Conservation (phyloP, 2,888 invertebrate species). For the Cotesia congregata region DNA sequence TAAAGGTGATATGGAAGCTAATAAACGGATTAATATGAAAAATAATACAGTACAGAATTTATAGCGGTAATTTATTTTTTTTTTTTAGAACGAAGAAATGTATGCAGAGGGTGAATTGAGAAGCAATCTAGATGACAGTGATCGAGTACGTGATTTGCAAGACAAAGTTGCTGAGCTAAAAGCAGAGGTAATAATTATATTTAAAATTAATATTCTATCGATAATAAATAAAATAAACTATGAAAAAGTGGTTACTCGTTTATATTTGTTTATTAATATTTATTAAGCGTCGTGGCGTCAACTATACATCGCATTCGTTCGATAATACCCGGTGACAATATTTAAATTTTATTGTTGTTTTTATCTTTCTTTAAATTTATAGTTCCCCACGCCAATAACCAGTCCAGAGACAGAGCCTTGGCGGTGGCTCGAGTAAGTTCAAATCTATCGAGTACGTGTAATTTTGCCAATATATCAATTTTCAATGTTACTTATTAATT, state of each 20-base stretch:
- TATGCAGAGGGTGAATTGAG: constrained; percentile 92
- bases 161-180: constrained; percentile 93
- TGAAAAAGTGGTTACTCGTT: constrained; percentile 18
- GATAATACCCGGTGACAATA: not conserved
- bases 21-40: not conserved
- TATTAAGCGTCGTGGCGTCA: constrained; percentile 4
- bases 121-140: constrained; percentile 87
- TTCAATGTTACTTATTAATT: not conserved
- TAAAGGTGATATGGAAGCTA: constrained; percentile 77
- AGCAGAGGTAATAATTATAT: constrained; percentile 82
- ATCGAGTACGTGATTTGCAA: constrained; percentile 89
- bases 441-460: constrained; percentile 44
- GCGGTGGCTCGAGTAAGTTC: constrained; percentile 91
- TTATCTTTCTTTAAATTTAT: constrained; percentile 72
- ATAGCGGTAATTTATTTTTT: constrained; percentile 12
- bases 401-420: constrained; percentile 91
- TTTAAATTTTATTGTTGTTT: constrained; percentile 40
- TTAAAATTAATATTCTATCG: not conserved
- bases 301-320: constrained; percentile 37
- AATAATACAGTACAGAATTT: not conserved
- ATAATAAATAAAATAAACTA: not conserved
- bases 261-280: constrained; percentile 9
- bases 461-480: constrained; percentile 24
- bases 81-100: constrained; percentile 90
- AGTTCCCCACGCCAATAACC: constrained; percentile 91